Evolutionary conservation across 1,140 invertebrate genomes (phyloP).

Genomic region (Heliconius himera): DNA sequence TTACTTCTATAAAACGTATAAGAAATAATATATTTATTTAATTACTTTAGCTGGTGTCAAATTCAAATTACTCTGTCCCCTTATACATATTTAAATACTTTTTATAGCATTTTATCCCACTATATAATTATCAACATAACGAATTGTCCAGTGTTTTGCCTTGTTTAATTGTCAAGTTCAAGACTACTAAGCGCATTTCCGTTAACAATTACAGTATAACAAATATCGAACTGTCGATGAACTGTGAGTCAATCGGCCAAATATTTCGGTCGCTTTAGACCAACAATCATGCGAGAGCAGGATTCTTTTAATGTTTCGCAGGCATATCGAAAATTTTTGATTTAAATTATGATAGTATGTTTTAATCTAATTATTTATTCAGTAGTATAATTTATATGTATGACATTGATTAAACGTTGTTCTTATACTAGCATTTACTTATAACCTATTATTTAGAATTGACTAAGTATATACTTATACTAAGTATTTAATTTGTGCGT

Average conservation of each 20-base stretch:
- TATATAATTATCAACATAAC: conserved; percentile 1
- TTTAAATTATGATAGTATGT: background rate
- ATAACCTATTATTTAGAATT: too few species aligned
- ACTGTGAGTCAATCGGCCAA: conserved; percentile 27
- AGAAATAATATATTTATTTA: background rate
- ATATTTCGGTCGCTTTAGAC: conserved; percentile 19
- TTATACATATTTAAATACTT: background rate
- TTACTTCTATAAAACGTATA: background rate
- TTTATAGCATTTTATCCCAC: background rate
- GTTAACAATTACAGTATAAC: conserved; percentile 13
- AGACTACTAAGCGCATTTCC: conserved; percentile 10
- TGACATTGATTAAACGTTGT: background rate
- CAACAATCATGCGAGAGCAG: conserved; percentile 22
- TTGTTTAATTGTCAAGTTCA: background rate
- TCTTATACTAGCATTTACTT: too few species aligned
- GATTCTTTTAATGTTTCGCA: conserved; percentile 28
- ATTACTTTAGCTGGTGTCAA: background rate
- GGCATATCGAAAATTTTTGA: conserved; percentile 14
- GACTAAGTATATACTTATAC: too few species aligned
- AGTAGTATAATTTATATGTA: background rate
- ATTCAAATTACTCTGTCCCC: background rate
- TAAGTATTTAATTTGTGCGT: too few species aligned
- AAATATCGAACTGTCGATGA: conserved; percentile 22
- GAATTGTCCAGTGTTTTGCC: background rate
- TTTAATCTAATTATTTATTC: background rate